A percentile compares a stretch with the other conserved stretches of the same genome.
Evolutionary conservation across 2,888 invertebrate species (phyloP).

Genomic region (Philereme vetulata): DNA sequence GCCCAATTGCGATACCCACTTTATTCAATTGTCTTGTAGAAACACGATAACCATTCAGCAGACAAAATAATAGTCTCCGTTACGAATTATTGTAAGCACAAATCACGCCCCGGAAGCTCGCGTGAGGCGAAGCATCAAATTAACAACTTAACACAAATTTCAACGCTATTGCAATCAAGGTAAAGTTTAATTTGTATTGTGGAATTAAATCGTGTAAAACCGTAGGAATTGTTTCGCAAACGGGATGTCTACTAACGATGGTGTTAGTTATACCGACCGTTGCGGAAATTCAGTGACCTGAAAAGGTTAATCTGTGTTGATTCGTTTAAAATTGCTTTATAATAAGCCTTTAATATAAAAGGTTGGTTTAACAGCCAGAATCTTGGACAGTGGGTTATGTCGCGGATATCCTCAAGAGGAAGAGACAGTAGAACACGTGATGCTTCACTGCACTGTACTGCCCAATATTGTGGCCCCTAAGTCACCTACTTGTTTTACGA

Average conservation of each 20-base stretch:
- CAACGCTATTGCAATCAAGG: conserved; percentile 31
- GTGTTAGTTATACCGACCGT: conserved; percentile 48
- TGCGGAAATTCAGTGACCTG: conserved; percentile 46
- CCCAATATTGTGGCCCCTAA: too few species aligned
- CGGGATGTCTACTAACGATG: conserved; percentile 56
- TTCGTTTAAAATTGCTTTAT: conserved; percentile 18
- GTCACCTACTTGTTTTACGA: too few species aligned
- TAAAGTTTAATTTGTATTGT: conserved; percentile 38
- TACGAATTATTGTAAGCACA: conserved; percentile 51
- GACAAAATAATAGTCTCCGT: conserved; percentile 44
- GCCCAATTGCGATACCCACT: conserved; percentile 3
- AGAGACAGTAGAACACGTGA: too few species aligned
- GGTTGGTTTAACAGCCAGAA: too few species aligned
- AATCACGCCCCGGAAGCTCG: conserved; percentile 62
- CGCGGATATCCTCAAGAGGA: too few species aligned
- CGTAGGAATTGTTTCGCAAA: conserved; percentile 52
- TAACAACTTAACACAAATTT: conserved; percentile 39
- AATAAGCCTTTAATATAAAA: conserved; percentile 34
- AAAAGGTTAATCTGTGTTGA: conserved; percentile 35
- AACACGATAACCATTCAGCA: conserved; percentile 41
- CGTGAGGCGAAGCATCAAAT: conserved; percentile 57
- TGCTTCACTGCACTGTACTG: too few species aligned
- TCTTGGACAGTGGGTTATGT: too few species aligned
- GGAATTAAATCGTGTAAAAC: conserved; percentile 29
- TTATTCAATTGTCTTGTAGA: conserved; percentile 44